A percentile compares a stretch with the other conserved stretches of the same genome.
phyloP scores from a whole-genome alignment of 2,113 vertebrate species.

The Turdus rufiventris region DNA sequence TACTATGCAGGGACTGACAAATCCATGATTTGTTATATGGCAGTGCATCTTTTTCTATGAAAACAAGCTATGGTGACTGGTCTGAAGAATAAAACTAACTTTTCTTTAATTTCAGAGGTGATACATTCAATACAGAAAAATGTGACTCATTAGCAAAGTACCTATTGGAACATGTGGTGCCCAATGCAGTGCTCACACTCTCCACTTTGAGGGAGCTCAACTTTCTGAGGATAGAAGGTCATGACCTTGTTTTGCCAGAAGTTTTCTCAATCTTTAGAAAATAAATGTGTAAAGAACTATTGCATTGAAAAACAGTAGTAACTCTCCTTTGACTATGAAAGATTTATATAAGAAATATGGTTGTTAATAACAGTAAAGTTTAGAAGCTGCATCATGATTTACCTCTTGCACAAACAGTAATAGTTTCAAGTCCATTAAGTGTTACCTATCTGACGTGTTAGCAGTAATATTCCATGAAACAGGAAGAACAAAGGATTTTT shows the following conservation, averaged over 20 bases:
- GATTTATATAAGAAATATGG: fast-evolving
- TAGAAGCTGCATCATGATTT: background rate
- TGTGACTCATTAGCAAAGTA: background rate
- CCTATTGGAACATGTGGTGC: background rate
- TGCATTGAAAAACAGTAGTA: background rate
- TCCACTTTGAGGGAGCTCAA: background rate
- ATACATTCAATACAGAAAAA: background rate
- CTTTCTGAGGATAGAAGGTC: background rate
- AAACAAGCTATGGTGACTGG: background rate
- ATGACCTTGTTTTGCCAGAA: background rate
- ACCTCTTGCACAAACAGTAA: background rate
- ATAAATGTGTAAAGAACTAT: background rate
- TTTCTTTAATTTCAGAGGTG: background rate
- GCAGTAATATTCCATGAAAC: background rate
- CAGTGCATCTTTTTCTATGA: background rate
- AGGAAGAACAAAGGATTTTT: background rate
- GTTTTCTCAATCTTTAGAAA: background rate
- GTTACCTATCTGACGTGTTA: background rate
- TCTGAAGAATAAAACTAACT: background rate
- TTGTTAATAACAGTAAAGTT: background rate
- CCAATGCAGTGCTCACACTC: background rate
- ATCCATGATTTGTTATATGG: background rate
- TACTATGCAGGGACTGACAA: background rate
- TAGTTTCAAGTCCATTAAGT: background rate
- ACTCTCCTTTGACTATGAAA: background rate